phyloP scores from a whole-genome alignment of 2,888 invertebrate species.

The Cancer borealis region DNA sequence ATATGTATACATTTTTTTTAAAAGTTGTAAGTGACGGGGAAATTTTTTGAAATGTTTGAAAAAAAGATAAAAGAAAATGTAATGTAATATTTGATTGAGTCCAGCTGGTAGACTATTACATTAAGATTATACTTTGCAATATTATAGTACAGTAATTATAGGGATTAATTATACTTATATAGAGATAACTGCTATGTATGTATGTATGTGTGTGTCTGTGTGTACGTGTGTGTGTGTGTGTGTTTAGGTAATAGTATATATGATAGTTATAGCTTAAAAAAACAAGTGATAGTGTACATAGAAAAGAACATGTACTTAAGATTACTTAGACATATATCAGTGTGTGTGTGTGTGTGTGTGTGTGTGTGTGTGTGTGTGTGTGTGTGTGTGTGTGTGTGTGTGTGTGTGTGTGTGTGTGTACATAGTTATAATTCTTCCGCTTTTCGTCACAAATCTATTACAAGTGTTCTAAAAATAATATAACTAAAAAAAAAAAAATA shows the following conservation, averaged over 20 bases:
- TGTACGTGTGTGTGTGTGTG: background rate
- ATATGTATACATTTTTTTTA: background rate
- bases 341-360: too few species aligned
- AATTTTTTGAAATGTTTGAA: too few species aligned
- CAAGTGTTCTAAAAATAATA: background rate
- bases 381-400: constrained; percentile 46
- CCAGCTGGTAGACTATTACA: too few species aligned
- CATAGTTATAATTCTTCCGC: background rate
- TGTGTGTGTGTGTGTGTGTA: constrained; percentile 22
- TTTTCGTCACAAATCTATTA: background rate
- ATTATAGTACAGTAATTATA: background rate
- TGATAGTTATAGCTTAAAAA: too few species aligned
- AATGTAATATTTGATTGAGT: too few species aligned
- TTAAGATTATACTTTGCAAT: background rate
- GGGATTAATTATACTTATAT: background rate
- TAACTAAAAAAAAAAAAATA: background rate
- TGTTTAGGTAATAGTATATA: too few species aligned
- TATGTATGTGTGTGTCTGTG: constrained; percentile 16
- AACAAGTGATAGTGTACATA: background rate
- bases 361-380: too few species aligned
- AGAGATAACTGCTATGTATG: background rate
- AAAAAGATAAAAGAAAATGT: too few species aligned
- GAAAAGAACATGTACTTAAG: background rate
- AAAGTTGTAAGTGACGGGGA: too few species aligned
- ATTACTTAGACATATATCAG: background rate